Evolutionary conservation across 2,113 vertebrate species (phyloP).

Genomic region (Uria aalge): DNA sequence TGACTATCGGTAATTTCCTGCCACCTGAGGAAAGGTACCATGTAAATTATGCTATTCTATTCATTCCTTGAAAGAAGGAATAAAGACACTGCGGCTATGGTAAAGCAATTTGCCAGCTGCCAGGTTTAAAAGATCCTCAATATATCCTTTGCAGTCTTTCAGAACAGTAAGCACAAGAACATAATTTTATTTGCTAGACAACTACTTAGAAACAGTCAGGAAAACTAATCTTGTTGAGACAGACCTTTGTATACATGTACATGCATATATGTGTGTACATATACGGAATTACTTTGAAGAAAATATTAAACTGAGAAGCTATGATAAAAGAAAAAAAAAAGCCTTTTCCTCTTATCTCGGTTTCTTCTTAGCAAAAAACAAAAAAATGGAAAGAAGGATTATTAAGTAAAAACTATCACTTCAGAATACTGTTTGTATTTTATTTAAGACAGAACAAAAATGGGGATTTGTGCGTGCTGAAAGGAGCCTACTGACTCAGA

Average conservation of each 20-base stretch:
- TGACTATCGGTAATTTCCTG: not conserved
- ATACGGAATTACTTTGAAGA: not conserved
- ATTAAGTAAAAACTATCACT: not conserved
- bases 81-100: not conserved
- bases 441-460: not conserved
- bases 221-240: not conserved
- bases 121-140: constrained; percentile 14
- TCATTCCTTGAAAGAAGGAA: not conserved
- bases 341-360: not conserved
- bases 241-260: not conserved
- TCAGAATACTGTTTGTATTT: not conserved
- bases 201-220: constrained; percentile 12
- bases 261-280: not conserved
- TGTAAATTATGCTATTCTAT: not conserved
- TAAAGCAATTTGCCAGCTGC: constrained; percentile 30
- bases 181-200: constrained; percentile 28
- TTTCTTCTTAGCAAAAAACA: not conserved
- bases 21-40: not conserved
- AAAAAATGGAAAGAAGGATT: not conserved
- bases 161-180: constrained; percentile 19
- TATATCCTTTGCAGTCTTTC: not conserved
- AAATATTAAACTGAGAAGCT: not conserved
- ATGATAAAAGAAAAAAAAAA: not conserved
- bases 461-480: not conserved
- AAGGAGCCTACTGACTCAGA: not conserved